Percentiles rank a stretch among this genome's conserved stretches.
These are phyloP conservation scores for Epiblema foenella DNA, from an alignment of 2,888 invertebrate species.

Conservation along the genomic window DNA sequence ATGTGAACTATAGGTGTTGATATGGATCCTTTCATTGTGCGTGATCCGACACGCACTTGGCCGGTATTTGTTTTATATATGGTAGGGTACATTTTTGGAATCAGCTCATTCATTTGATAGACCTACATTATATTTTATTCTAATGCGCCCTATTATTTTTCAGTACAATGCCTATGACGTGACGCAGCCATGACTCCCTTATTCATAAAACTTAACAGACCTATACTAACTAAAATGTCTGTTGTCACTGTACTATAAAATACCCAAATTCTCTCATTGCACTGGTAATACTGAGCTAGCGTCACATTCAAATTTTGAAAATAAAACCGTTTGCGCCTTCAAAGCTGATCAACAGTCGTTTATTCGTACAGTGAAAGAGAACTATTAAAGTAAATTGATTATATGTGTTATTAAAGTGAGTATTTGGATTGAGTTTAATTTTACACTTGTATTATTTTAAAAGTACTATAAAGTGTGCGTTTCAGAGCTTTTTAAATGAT, in stretches of 20 bases:
- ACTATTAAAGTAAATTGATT: slow-evolving; percentile 16
- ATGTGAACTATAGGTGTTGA: too few relatives aligned
- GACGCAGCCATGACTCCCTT: too few relatives aligned
- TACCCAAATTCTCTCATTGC: slow-evolving; percentile 35
- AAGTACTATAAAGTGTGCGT: not conserved
- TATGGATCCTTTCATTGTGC: too few relatives aligned
- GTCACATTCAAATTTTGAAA: slow-evolving; percentile 60
- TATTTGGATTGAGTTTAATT: slow-evolving; percentile 36
- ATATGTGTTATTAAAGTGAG: slow-evolving; percentile 48
- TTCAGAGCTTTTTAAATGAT: not conserved
- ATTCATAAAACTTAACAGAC: too few relatives aligned
- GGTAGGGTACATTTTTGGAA: too few relatives aligned
- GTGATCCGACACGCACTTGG: too few relatives aligned
- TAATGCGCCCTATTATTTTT: too few relatives aligned
- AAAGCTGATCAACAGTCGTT: slow-evolving; percentile 27
- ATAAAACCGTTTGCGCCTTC: slow-evolving; percentile 43
- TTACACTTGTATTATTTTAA: not conserved
- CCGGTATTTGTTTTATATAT: too few relatives aligned
- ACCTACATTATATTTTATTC: too few relatives aligned
- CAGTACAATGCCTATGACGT: too few relatives aligned
- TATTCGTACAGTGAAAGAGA: not conserved
- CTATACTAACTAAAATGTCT: too few relatives aligned
- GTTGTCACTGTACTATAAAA: slow-evolving; percentile 12
- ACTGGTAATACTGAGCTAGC: slow-evolving; percentile 50
- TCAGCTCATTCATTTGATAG: too few relatives aligned